Evolutionary conservation across 2,888 invertebrate genomes (phyloP), one percentile per base, ranked within the genome.

Genomic region (Carpatolechia fugitivella): DNA sequence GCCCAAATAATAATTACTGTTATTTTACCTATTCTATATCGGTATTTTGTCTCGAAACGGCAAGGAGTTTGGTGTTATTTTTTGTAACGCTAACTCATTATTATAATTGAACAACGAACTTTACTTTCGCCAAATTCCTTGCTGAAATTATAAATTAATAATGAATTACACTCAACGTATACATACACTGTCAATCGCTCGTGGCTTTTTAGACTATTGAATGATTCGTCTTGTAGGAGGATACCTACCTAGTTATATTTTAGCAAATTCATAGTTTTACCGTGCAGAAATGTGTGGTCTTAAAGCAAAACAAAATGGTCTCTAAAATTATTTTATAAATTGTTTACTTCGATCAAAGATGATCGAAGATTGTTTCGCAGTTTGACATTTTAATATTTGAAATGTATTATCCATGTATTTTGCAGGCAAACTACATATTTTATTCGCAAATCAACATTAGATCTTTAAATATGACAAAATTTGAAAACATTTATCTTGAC

Each of bases 191-290:
- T 44, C 44, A 44, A 44, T 44, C 44, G n/a, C 29, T 44, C 29
- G 29, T 44, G 44, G 44, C 44, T 44, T 44, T 44, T 44, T 44
- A 13, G n/a, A 44, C n/a, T 44, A 44, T 44, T 24, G 20, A 44
- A 44, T 20, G 40, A 41, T 18, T 16, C 40, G 18, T 41, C 18
- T 16, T 16, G 16, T 41, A 18, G 18, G 40, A 5, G 18, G 24
- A 24, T 24, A 24, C 24, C 24, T 41, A 41, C 18, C 18, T 41
- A 41, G 16, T 41, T 41, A 41, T 10, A 20, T 41, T 10, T 41
- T 18, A 2, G 18, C 40, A 20, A 41, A 41, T 41, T 41, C 40
- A 10, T 41, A 3, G 40, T 41, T 11, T 20, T 18, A 3, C 3
- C 11, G 18, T 20, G 20, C 18, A 41, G 44, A 44, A 44, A 44